Evolutionary conservation across 1,140 invertebrate genomes (phyloP), one percentile per base, ranked within the genome.

Genomic region (Macrosteles quadrilineatus): DNA sequence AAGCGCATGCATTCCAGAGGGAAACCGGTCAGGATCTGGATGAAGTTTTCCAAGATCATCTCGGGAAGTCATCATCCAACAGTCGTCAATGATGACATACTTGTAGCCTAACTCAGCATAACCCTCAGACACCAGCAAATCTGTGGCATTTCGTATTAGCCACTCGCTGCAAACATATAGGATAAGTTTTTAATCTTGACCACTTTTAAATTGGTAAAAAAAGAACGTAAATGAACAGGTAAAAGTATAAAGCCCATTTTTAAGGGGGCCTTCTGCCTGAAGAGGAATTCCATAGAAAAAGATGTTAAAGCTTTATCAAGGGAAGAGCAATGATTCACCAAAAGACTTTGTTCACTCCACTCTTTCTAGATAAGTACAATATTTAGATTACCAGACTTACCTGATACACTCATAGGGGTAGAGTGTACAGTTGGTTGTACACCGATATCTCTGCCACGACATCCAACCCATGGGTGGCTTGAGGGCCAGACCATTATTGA

Each of bases 401-500:
- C 86, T 90, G 64, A 91, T 88, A 75, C 90, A 91, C 74, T 90
- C 88, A 73, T 89, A 79, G 12, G 88, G 88, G 76, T 88, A 87
- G 45, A 80, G 83, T 17, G 81, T 76, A 76, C 91, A 93, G 77
- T 93, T 86, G 1, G 81, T 87, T 67, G 89, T 85, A 77, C 91
- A 93, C 50, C 88, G 79, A 76, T 87, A 93, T 71, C 89, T 80
- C 73, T 90, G 84, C 91, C 91, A 92, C 1, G 89, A 85, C 76
- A 92, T 81, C 89, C 89, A 93, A n/a, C 91, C 91, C 90, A 93
- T 91, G 0, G 90, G 90, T 2, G 87, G 87, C 27, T 83, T 87
- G 27, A 78, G 73, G 1, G 85, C 85, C 30, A 88, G 73, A 1
- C 87, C 87, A 81, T 88, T 88, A 63, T 88, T 81, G 27, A 87